phyloP scores from a whole-genome alignment of 2,113 vertebrate species.

The Corapipo altera region DNA sequence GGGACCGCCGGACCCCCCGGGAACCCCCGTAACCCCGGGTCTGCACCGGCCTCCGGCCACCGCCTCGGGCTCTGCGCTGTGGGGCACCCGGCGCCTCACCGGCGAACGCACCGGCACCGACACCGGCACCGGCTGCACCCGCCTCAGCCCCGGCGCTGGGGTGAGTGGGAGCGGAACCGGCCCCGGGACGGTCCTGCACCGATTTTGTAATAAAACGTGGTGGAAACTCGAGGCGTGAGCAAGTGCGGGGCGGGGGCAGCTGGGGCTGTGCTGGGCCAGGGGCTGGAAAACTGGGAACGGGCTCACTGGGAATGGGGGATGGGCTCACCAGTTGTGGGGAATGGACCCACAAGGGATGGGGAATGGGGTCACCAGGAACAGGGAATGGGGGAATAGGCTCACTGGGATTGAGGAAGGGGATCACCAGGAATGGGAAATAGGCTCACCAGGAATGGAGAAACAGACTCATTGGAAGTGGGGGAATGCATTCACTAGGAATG shows the following conservation, averaged over 20 bases:
- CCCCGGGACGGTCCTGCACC: neutral
- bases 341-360: neutral
- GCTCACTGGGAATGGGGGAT: neutral
- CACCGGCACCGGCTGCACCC: slow-evolving; percentile 62
- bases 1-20: neutral
- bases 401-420: neutral
- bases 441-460: neutral
- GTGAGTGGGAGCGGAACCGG: neutral
- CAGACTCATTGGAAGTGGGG: neutral
- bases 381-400: neutral
- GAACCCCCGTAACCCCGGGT: neutral
- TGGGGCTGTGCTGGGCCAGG: neutral
- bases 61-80: neutral
- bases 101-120: slow-evolving; percentile 6
- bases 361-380: neutral
- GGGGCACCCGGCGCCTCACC: neutral
- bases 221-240: slow-evolving; percentile 4
- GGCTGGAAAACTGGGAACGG: neutral
- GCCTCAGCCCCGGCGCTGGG: slow-evolving; percentile 41
- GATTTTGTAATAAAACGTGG: slow-evolving; percentile 72
- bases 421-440: neutral
- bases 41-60: neutral
- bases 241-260: neutral
- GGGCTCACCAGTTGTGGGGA: neutral
- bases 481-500: neutral